Percentiles rank a stretch among this genome's conserved stretches.
Evolutionary conservation across 2,888 invertebrate species (phyloP).

Genomic region (Lasioglossum marginatum): DNA sequence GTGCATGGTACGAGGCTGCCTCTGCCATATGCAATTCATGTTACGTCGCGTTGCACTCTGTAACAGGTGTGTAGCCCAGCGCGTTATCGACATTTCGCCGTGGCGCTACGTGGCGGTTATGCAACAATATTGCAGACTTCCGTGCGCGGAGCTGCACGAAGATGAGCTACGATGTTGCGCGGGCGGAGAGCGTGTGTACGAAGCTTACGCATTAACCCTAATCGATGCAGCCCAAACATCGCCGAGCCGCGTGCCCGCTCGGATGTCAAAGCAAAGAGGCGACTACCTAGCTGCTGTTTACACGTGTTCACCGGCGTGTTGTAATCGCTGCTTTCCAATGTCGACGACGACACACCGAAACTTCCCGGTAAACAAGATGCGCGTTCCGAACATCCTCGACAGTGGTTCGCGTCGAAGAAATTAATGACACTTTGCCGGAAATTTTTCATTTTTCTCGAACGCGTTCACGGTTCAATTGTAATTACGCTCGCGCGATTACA

Average conservation of each 20-base stretch:
- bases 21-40: neutral
- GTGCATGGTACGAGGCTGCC: neutral
- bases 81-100: neutral
- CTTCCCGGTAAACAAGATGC: neutral
- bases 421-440: no score
- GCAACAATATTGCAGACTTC: neutral
- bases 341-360: neutral
- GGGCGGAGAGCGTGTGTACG: neutral
- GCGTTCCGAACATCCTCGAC: neutral
- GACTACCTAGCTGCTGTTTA: neutral
- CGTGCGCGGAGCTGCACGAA: neutral
- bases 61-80: neutral
- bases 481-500: constrained; percentile 39
- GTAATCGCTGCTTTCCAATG: neutral
- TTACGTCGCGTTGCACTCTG: neutral
- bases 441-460: no score
- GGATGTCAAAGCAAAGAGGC: constrained; percentile 8
- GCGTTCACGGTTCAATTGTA: neutral
- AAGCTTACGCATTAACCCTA: neutral
- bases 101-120: neutral
- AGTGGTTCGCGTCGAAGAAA: neutral
- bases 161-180: constrained; percentile 1
- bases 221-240: constrained; percentile 18
- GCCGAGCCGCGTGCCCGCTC: neutral
- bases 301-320: constrained; percentile 2